phyloP scores from a whole-genome alignment of 2,113 vertebrate genomes.

The Ardeotis arabs region DNA sequence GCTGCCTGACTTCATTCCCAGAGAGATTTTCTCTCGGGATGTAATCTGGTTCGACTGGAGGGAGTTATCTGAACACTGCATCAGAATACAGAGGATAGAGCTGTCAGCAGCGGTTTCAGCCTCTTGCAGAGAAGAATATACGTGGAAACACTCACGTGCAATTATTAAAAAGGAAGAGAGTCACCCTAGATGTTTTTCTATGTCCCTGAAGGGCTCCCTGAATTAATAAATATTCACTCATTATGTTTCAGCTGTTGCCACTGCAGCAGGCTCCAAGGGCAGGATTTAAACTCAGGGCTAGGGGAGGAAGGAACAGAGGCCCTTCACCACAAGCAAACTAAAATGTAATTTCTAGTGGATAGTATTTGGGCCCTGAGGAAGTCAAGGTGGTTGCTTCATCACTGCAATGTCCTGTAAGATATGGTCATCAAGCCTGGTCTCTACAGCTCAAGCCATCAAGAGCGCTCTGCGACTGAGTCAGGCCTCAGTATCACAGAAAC shows the following conservation, averaged over 20 bases:
- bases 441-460: neutral
- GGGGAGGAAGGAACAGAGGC: neutral
- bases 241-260: neutral
- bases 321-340: neutral
- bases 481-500: neutral
- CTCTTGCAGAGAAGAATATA: neutral
- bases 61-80: conserved; percentile 40
- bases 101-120: neutral
- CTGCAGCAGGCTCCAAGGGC: neutral
- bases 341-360: neutral
- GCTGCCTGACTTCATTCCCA: conserved; percentile 38
- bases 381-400: neutral
- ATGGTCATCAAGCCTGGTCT: neutral
- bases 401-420: accelerated
- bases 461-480: neutral
- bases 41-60: conserved; percentile 21
- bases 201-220: neutral
- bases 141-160: neutral
- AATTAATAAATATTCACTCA: neutral
- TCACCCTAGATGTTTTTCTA: neutral
- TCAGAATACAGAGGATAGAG: conserved; percentile 35
- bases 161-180: neutral
- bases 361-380: neutral
- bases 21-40: conserved; percentile 48
- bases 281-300: neutral